phyloP scores from a whole-genome alignment of 2,888 invertebrate genomes.

The Halictus quadricinctus region DNA sequence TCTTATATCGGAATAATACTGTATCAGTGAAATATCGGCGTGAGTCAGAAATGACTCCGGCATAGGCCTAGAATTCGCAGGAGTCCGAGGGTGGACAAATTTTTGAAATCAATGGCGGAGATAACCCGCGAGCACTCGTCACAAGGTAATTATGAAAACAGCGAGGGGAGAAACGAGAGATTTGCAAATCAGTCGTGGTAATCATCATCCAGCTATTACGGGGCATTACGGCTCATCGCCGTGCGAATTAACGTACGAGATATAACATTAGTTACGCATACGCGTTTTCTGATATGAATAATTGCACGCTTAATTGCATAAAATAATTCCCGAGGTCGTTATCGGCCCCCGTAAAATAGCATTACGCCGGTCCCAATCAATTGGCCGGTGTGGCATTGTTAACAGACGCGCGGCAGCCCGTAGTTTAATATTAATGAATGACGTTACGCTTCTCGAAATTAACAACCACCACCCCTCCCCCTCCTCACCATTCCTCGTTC shows the following conservation, averaged over 20 bases:
- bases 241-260: conserved; percentile 36
- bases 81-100: too few species aligned
- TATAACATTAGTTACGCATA: conserved; percentile 34
- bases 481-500: neutral
- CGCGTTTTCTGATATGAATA: conserved; percentile 46
- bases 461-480: neutral
- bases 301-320: conserved; percentile 51
- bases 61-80: too few species aligned
- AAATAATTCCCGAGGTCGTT: conserved; percentile 57
- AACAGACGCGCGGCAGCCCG: conserved; percentile 39
- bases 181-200: neutral
- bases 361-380: conserved; percentile 53
- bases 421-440: conserved; percentile 60
- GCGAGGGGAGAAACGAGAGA: neutral
- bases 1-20: too few species aligned
- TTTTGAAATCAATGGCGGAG: neutral
- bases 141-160: conserved; percentile 16
- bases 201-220: conserved; percentile 35
- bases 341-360: conserved; percentile 50
- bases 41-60: too few species aligned
- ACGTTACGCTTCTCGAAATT: conserved; percentile 49
- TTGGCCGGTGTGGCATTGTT: conserved; percentile 42
- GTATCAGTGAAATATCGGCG: too few species aligned
- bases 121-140: neutral
- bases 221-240: conserved; percentile 27